Evolutionary conservation across 2,113 vertebrate genomes (phyloP).

Genomic region (Alethe diademata): DNA sequence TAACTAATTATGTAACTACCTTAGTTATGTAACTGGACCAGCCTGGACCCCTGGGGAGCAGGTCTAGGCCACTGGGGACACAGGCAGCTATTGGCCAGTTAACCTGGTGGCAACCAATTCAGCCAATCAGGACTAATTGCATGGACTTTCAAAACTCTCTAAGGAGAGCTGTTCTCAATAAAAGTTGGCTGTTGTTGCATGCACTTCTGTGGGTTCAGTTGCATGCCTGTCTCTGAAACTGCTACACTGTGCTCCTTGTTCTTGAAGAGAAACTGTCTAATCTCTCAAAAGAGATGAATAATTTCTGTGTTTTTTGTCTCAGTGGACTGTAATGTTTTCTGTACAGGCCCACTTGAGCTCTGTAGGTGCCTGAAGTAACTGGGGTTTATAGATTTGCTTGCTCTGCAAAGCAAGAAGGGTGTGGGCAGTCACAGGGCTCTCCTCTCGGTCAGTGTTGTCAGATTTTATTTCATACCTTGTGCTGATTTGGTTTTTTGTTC

Average conservation of each 20-base stretch:
- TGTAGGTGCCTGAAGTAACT: background rate
- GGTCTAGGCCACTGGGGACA: no score
- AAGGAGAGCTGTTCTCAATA: no score
- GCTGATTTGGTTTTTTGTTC: background rate
- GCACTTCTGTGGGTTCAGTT: no score
- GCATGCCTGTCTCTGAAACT: no score
- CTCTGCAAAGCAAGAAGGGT: background rate
- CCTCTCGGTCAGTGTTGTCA: background rate
- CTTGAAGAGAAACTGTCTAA: background rate
- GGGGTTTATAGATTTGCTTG: background rate
- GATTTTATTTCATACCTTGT: background rate
- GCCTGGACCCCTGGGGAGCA: no score
- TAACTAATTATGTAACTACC: no score
- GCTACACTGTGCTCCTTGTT: background rate
- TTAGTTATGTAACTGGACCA: no score
- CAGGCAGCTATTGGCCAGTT: no score
- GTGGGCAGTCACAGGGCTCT: background rate
- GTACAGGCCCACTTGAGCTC: background rate
- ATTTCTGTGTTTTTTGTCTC: background rate
- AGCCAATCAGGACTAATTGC: no score
- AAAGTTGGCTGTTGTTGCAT: no score
- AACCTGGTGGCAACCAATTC: no score
- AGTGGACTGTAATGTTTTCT: background rate
- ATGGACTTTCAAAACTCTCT: no score
- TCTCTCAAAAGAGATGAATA: background rate